Evolutionary conservation across 2,888 invertebrate species (phyloP), one percentile per base, ranked within the genome.

Genomic region (Tromatobia lineatoria): DNA sequence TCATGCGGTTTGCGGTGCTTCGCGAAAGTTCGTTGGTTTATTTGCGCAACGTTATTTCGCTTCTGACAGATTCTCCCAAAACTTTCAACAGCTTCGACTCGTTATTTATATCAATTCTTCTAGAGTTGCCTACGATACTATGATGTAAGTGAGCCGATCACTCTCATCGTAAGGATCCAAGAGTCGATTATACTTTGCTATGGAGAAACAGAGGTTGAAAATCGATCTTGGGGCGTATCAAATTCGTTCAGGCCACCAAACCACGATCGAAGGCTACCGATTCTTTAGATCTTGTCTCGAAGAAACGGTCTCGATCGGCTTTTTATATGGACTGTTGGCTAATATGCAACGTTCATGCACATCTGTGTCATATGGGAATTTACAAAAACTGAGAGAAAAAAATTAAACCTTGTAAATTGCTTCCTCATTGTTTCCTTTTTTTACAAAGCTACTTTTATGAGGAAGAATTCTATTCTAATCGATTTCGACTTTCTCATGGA

Each of bases 211-310:
- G 15, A 69, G 80, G 71, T 82, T 85, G 85, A 74, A 80, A 80
- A 85, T 85, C 59, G 85, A 82, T 85, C 82, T 73, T 59, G 45
- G 61, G 29, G 69, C 82, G 77, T 71, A 86, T 86, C 76, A 42
- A 77, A 85, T 86, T 85, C 71, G 79, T 82, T 77, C 81, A 61
- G 73, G 75, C 85, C 85, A 80, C 85, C 38, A 85, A 82, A 85
- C 86, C 86, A 70, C 86, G 69, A 73, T 45, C 64, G 82, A 85
- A 82, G 80, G 73, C 85, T 80, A 25, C 20, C 80, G 67, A 76
- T 73, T 67, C 73, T 61, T 20, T n/a, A 15, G 64, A 15, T 77
- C 34, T 42, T 47, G 38, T 47, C 25, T 59, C 45, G 59, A 67
- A 73, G 15, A 50, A 42, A 15, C 50, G 18, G 64, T 57, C 29